These are phyloP conservation scores for Leptinotarsa juncta DNA, from an alignment of 2,888 invertebrate species.

Conservation along the genomic window DNA sequence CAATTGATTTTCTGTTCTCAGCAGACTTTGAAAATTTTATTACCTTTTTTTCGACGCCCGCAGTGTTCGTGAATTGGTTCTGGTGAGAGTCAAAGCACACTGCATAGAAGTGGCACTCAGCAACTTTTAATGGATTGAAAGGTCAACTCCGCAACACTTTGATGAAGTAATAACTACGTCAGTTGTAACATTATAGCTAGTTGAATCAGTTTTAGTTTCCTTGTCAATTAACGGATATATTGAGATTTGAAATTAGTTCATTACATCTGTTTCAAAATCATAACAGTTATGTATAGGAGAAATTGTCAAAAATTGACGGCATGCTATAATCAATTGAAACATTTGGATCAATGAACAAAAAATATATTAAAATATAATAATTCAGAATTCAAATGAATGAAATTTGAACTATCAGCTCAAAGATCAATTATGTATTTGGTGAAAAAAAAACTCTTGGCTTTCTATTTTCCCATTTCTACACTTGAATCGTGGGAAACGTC, in stretches of 20 bases:
- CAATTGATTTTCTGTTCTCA: constrained; percentile 11
- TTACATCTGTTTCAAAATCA: too few species aligned
- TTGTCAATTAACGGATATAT: too few species aligned
- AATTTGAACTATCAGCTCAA: too few species aligned
- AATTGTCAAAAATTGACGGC: too few species aligned
- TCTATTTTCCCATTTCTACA: too few species aligned
- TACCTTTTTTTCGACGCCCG: background rate
- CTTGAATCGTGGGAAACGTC: too few species aligned
- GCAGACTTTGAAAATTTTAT: constrained; percentile 13
- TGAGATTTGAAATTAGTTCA: too few species aligned
- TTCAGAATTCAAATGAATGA: too few species aligned
- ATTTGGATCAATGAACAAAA: background rate
- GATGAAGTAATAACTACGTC: constrained; percentile 15
- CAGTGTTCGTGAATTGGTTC: constrained; percentile 1
- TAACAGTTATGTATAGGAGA: too few species aligned
- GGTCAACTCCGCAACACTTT: constrained; percentile 15
- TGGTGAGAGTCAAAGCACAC: constrained; percentile 7
- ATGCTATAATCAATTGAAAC: too few species aligned
- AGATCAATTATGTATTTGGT: too few species aligned
- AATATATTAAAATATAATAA: background rate
- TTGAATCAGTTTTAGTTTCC: background rate
- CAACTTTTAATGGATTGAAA: constrained; percentile 26
- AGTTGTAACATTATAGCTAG: background rate
- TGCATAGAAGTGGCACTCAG: constrained; percentile 11
- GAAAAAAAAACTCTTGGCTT: too few species aligned